Base-by-base conservation (phyloP, 2,113 vertebrate genomes). In the Chlorodrepanis virens region DNA sequence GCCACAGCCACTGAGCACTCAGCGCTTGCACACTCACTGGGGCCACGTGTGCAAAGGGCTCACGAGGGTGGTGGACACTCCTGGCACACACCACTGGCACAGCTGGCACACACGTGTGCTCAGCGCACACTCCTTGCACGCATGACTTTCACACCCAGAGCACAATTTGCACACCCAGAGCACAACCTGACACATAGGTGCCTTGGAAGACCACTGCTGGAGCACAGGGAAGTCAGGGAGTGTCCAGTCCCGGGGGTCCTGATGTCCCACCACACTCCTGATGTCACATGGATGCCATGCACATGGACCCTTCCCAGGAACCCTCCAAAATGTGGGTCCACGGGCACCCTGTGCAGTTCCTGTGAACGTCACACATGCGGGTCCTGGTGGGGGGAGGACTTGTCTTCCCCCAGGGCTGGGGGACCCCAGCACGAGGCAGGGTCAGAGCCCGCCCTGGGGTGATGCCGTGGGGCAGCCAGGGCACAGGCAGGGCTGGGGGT, bases 331-430 rank as follows among this genome's bases (percentile, higher is more conserved):
- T 2, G 9, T 9, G 29, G 16, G 16, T 1, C 14, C 13, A 3
- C 0, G 4, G 52, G 45, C 9, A 31, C 27, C 22, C 28, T 33
- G 4, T 3, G 31, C 8, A 28, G 15, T 0, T 53, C 24, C 44
- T 14, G 39, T 10, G 13, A 45, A 39, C 3, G 3, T 27, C 33
- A 21, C 69, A 45, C 3, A 4, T 1, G 1, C 1, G 42, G 61
- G 50, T 39, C 25, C 31, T 2, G 9, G 5, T 4, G 11, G 4
- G 1, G 5, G 23, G 10, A 53, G 31, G 53, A 47, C 29, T 11
- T 1, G 0, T 37, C 18, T 60, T 11, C 10, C 54, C 5, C 5
- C 6, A 5, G 33, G 49, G 21, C 17, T 9, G n/a, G 31, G 54
- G 25, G 17, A 42, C 20, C 25, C 22, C 65, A 35, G 40, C 10